Evolutionary conservation across 2,797 vertebrate species (phyloP).

Genomic region (Sebastes melanostomus): DNA sequence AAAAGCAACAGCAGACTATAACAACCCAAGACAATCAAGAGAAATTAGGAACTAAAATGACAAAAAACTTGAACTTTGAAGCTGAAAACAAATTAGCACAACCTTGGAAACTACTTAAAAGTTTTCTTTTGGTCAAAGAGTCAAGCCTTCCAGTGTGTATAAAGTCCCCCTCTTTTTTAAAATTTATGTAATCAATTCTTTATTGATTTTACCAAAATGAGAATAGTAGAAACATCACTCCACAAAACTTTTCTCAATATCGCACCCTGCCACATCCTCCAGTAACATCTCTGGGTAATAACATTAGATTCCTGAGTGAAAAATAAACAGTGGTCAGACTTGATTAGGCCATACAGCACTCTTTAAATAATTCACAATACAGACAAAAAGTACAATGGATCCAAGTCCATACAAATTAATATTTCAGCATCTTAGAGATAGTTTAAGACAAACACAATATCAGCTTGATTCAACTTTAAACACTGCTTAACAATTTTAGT

Average conservation of each 20-base stretch:
- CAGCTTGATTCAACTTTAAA: slow-evolving; percentile 21
- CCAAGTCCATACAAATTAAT: slow-evolving; percentile 9
- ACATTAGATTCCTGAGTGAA: background rate
- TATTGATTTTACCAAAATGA: slow-evolving; percentile 3
- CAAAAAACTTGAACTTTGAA: background rate
- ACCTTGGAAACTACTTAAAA: slow-evolving; percentile 2
- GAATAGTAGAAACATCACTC: background rate
- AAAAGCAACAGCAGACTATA: background rate
- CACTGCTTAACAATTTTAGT: slow-evolving; percentile 24
- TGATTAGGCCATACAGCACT: background rate
- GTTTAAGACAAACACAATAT: slow-evolving; percentile 13
- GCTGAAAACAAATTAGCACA: slow-evolving; percentile 6
- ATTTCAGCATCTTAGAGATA: slow-evolving; percentile 7
- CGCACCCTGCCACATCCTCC: background rate
- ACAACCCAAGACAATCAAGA: background rate
- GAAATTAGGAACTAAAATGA: background rate
- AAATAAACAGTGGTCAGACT: slow-evolving; percentile 6
- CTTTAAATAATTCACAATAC: slow-evolving; percentile 29
- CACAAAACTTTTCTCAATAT: background rate
- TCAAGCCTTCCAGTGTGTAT: background rate
- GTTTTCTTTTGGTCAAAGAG: background rate
- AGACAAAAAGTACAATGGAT: slow-evolving; percentile 12
- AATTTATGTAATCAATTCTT: slow-evolving; percentile 2
- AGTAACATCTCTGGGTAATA: background rate
- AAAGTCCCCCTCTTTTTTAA: background rate